phyloP scores from a whole-genome alignment of 2,888 invertebrate genomes.

The Drosophila anomalipes region DNA sequence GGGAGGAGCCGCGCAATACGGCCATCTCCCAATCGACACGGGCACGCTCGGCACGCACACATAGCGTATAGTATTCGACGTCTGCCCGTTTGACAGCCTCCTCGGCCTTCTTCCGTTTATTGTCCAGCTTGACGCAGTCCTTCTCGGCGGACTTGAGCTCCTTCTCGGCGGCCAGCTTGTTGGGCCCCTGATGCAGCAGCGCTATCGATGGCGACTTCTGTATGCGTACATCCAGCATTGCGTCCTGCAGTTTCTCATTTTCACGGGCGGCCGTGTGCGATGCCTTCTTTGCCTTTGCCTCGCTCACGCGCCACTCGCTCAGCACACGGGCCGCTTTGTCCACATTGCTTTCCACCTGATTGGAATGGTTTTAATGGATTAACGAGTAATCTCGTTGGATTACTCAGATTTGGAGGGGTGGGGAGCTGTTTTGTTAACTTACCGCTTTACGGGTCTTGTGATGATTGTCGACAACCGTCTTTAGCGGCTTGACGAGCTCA shows the following conservation, averaged over 20 bases:
- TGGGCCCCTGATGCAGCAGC: slow-evolving; percentile 82
- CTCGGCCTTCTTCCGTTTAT: slow-evolving; percentile 95
- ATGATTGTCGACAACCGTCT: slow-evolving; percentile 89
- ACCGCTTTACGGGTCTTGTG: slow-evolving; percentile 90
- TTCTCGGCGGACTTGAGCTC: slow-evolving; percentile 87
- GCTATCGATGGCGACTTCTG: slow-evolving; percentile 85
- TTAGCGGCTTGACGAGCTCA: slow-evolving; percentile 95
- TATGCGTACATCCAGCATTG: slow-evolving; percentile 87
- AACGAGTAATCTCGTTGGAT: neutral
- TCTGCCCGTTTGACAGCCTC: slow-evolving; percentile 96
- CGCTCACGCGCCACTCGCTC: slow-evolving; percentile 93
- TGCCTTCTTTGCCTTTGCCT: slow-evolving; percentile 95
- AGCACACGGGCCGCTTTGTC: slow-evolving; percentile 94
- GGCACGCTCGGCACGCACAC: slow-evolving; percentile 95
- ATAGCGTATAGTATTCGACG: slow-evolving; percentile 96
- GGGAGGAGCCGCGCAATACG: slow-evolving; percentile 93
- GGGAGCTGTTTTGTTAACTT: slow-evolving; percentile 54
- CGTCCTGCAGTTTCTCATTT: slow-evolving; percentile 96
- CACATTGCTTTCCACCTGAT: slow-evolving; percentile 90
- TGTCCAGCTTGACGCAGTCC: slow-evolving; percentile 92
- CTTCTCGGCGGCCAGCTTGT: slow-evolving; percentile 84
- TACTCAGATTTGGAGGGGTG: neutral
- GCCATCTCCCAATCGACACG: slow-evolving; percentile 97
- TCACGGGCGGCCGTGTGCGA: slow-evolving; percentile 95
- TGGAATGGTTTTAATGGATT: neutral